Evolutionary conservation across 37 sponge, comb jelly and placozoan genomes (phyloP).

Genomic region (Diacarnus erythraeanus): DNA sequence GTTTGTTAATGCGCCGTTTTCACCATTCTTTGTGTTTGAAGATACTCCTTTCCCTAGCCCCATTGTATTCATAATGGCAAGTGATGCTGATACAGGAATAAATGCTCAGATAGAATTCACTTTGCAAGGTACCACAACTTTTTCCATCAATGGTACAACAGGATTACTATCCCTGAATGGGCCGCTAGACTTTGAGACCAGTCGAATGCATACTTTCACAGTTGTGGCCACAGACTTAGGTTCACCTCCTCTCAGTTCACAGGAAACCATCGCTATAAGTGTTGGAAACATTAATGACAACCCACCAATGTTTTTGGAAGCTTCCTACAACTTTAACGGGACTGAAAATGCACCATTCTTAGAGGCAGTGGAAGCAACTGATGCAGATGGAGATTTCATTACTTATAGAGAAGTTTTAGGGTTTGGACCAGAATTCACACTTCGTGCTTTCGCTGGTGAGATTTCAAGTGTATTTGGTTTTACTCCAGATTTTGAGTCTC

Average conservation of each 20-base stretch:
- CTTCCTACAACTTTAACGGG: background rate
- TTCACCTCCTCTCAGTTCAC: constrained; percentile 2
- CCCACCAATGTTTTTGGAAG: constrained; percentile 29
- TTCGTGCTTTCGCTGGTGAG: background rate
- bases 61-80: constrained; percentile 35
- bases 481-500: constrained; percentile 8
- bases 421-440: background rate
- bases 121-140: background rate
- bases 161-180: constrained; percentile 23
- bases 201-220: constrained; percentile 3
- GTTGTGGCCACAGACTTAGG: constrained; percentile 28
- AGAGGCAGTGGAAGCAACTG: constrained; percentile 27
- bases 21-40: constrained; percentile 13
- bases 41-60: background rate
- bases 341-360: constrained; percentile 2
- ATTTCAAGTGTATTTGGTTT: background rate
- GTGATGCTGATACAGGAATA: constrained; percentile 42
- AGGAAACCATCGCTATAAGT: background rate
- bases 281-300: constrained; percentile 37
- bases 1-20: constrained; percentile 8
- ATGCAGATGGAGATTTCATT: constrained; percentile 26
- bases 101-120: constrained; percentile 29
- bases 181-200: constrained; percentile 17
- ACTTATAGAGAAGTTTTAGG: background rate
- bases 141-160: constrained; percentile 30